Conservation (phyloP, 2,888 invertebrate genomes). For the Volucella bombylans region DNA sequence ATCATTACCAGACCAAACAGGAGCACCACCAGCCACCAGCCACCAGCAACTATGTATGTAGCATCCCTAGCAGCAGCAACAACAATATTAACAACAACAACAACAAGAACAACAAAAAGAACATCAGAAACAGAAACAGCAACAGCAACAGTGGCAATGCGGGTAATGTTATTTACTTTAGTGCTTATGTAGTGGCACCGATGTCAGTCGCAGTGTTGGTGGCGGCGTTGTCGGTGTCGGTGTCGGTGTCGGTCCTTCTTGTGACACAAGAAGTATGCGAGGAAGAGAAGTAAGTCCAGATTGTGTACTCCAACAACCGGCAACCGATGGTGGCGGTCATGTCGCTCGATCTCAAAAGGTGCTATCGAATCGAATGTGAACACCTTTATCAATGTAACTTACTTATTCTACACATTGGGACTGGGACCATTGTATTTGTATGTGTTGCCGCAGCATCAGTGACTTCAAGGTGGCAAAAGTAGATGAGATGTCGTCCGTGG, state of each 20-base stretch:
- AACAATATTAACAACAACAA: no score
- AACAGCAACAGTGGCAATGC: conserved; percentile 47
- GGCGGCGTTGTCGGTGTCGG: no score
- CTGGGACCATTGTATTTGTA: neutral
- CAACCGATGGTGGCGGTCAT: conserved; percentile 62
- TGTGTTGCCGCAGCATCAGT: conserved; percentile 26
- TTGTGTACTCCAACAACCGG: neutral
- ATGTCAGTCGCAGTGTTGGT: conserved; percentile 6
- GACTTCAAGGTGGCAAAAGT: conserved; percentile 71
- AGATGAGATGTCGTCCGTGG: conserved; percentile 30
- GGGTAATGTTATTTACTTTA: conserved; percentile 73
- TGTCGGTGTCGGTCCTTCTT: conserved; percentile 12
- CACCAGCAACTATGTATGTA: no score
- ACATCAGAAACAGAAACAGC: neutral
- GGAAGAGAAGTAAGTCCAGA: no score
- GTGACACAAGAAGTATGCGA: conserved; percentile 8
- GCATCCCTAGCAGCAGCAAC: no score
- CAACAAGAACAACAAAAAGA: neutral
- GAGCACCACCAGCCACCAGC: conserved; percentile 55
- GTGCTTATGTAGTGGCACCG: conserved; percentile 35
- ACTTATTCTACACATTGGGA: conserved; percentile 62
- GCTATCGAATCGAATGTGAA: conserved; percentile 74
- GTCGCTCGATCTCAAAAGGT: conserved; percentile 74
- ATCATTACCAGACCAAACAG: conserved; percentile 69
- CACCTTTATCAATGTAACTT: conserved; percentile 74